Evolutionary conservation across 1,140 invertebrate genomes (phyloP), one percentile per base, ranked within the genome.

Genomic region (Caenorhabditis tropicalis): DNA sequence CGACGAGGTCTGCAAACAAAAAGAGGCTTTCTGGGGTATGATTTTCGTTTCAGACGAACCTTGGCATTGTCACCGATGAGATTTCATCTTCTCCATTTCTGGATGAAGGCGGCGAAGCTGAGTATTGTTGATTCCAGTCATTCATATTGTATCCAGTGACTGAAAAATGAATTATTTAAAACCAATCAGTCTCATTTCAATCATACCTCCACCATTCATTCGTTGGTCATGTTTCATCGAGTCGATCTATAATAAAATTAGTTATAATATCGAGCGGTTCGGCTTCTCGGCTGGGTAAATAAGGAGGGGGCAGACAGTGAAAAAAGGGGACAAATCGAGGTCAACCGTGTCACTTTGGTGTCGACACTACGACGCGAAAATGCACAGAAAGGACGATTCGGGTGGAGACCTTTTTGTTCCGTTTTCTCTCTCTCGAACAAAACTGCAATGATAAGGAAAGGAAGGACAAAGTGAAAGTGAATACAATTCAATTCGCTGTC

Each of bases 311-410:
- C 9, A 39, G 33, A 24, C 7, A 15, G 10, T 12, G 6, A 43
- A 16, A 43, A 39, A 43, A 43, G 36, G 65, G 29, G 36, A 43
- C 65, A 27, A n/a, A 74, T 74, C n/a, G 65, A 74, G 65, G 65
- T 74, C 65, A 74, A 65, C 65, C 65, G 65, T 74, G 65, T 74
- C 65, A 74, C 65, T 74, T 46, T 74, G 4, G 36, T 74, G 65
- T 29, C 65, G 43, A 74, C 65, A 74, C 65, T 6, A 0, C 36
- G 65, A 74, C 65, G 65, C 3, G 4, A 74, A 74, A 10, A 36
- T 46, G 29, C 65, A 74, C 65, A 19, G n/a, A 46, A 43, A 74
- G n/a, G 65, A 43, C 39, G 5, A 43, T 43, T 12, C 5, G n/a
- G 65, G 9, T 1, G 5, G 36, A 2, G 36, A 43, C 19, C 3